Percentiles rank a stretch among this genome's conserved stretches.
These are phyloP conservation scores for Aphaenogaster ashmeadi DNA, from an alignment of 1,140 invertebrate genomes.

Conservation along the genomic window DNA sequence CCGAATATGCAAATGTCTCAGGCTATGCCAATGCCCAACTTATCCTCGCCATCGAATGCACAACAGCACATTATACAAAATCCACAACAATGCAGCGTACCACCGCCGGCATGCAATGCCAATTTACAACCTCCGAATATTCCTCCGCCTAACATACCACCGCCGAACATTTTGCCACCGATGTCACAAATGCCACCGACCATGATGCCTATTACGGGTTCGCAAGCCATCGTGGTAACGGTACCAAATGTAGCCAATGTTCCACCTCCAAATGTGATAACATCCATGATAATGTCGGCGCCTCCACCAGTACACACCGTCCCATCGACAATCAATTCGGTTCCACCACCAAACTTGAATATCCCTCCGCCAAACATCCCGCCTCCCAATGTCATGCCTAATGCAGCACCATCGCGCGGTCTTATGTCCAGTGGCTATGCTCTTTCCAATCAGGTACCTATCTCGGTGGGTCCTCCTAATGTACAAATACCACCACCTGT, in stretches of 20 bases:
- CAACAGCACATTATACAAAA: slow-evolving; percentile 83
- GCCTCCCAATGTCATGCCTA: slow-evolving; percentile 81
- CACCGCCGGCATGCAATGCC: slow-evolving; percentile 83
- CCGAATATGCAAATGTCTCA: slow-evolving; percentile 80
- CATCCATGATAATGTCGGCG: slow-evolving; percentile 85
- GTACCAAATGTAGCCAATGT: slow-evolving; percentile 82
- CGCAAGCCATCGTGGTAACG: slow-evolving; percentile 85
- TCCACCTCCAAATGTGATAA: slow-evolving; percentile 84
- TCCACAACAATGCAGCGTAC: slow-evolving; percentile 84
- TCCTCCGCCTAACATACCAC: slow-evolving; percentile 85
- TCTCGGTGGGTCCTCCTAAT: slow-evolving; percentile 77
- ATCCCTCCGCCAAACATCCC: slow-evolving; percentile 83
- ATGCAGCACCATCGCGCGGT: slow-evolving; percentile 76
- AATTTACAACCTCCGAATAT: slow-evolving; percentile 87
- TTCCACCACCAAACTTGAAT: slow-evolving; percentile 83
- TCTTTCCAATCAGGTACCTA: slow-evolving; percentile 79
- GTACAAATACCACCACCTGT: slow-evolving; percentile 83
- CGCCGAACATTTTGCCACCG: slow-evolving; percentile 81
- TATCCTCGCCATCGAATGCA: slow-evolving; percentile 47
- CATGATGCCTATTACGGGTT: slow-evolving; percentile 81
- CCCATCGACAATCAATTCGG: slow-evolving; percentile 80
- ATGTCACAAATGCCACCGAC: slow-evolving; percentile 84
- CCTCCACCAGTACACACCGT: slow-evolving; percentile 82
- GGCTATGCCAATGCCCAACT: slow-evolving; percentile 72
- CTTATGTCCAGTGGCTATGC: slow-evolving; percentile 80